Evolutionary conservation across 2,888 invertebrate genomes (phyloP).

Genomic region (Steromphala cineraria): DNA sequence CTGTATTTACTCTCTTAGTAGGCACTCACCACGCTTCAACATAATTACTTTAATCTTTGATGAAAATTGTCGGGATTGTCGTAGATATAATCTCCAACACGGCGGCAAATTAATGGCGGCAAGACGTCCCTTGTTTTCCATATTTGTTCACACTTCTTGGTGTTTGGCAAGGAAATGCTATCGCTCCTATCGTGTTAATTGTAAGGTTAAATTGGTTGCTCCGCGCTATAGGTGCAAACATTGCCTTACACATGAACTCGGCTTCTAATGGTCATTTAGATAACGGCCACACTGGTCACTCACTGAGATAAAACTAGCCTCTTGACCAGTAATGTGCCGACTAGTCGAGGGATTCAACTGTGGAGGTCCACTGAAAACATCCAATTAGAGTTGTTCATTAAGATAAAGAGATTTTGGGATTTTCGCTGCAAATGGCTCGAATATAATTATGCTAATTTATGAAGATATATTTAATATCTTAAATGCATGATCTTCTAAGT

Average conservation of each 20-base stretch:
- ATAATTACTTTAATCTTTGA: not conserved
- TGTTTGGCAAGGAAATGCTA: not conserved
- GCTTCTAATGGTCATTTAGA: not conserved
- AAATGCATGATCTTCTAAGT: no score
- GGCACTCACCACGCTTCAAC: not conserved
- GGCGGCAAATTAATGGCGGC: slow-evolving; percentile 10
- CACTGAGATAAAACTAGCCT: no score
- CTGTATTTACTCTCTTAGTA: not conserved
- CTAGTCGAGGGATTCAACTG: no score
- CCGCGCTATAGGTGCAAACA: not conserved
- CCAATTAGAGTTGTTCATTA: no score
- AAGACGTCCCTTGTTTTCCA: not conserved
- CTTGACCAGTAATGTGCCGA: no score
- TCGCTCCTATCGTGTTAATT: slow-evolving; percentile 9
- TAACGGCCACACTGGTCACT: no score
- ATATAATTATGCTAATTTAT: no score
- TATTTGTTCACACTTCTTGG: not conserved
- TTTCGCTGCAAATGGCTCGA: no score
- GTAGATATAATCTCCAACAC: not conserved
- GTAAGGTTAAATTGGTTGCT: slow-evolving; percentile 10
- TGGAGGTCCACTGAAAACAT: no score
- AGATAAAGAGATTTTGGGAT: no score
- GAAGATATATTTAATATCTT: no score
- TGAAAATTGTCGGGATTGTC: not conserved
- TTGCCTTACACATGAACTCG: not conserved